Conservation (phyloP, 2,113 vertebrate genomes). For the Lepus timidus region DNA sequence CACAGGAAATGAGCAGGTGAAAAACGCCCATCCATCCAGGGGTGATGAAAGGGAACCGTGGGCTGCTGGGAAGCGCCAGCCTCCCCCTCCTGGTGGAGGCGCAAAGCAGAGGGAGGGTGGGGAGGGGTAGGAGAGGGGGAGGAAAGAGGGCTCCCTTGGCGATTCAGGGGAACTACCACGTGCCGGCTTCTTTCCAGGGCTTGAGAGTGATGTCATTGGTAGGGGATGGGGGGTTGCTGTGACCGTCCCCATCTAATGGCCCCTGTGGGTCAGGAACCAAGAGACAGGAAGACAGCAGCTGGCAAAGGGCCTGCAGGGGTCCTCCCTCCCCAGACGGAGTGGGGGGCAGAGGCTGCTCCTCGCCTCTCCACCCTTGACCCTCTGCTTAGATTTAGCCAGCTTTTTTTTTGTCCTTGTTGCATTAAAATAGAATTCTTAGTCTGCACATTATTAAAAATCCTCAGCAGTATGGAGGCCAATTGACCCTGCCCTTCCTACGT, state of each 20-base stretch:
- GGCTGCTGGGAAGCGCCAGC: conserved; percentile 33
- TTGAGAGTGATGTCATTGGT: background rate
- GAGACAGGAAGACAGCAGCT: background rate
- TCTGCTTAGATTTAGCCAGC: background rate
- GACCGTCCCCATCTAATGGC: background rate
- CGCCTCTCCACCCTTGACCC: no score
- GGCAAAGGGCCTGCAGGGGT: background rate
- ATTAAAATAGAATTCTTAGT: background rate
- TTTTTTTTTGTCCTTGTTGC: background rate
- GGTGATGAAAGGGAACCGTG: conserved; percentile 59
- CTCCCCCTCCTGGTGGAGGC: conserved; percentile 1
- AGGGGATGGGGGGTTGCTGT: background rate
- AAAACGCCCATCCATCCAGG: conserved; percentile 41
- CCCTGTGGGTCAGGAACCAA: background rate
- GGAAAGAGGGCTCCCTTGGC: background rate
- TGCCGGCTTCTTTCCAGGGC: background rate
- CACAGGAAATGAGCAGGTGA: conserved; percentile 38
- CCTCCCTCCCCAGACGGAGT: background rate
- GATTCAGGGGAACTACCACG: background rate
- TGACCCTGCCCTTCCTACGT: background rate
- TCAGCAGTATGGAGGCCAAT: background rate
- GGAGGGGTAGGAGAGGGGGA: no score
- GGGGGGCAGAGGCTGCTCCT: background rate
- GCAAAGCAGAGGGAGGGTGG: background rate
- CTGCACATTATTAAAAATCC: background rate